Conservation (phyloP, 2,888 invertebrate species). For the Torymus aiolomorphi region DNA sequence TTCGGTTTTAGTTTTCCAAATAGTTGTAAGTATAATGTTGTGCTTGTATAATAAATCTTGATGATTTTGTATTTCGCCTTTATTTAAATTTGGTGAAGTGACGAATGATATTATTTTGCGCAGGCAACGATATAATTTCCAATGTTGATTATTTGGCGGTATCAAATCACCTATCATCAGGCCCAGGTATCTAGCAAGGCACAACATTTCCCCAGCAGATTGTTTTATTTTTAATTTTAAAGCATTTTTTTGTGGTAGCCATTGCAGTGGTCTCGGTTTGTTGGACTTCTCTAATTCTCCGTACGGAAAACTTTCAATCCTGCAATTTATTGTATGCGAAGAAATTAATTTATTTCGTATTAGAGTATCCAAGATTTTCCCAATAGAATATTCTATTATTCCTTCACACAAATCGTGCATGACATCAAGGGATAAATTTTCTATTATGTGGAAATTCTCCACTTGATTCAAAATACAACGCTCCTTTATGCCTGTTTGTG, state of each 20-base stretch:
- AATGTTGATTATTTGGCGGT: too few relatives aligned
- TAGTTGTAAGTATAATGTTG: too few relatives aligned
- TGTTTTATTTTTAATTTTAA: conserved; percentile 37
- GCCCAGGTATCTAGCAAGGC: too few relatives aligned
- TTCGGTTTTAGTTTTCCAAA: too few relatives aligned
- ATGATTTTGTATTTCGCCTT: too few relatives aligned
- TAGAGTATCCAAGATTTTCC: conserved; percentile 26
- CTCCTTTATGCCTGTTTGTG: conserved; percentile 48
- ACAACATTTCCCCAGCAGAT: too few relatives aligned
- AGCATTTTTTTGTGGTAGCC: neutral
- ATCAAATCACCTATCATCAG: too few relatives aligned
- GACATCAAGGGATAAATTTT: conserved; percentile 49
- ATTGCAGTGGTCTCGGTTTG: conserved; percentile 34
- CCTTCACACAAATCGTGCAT: conserved; percentile 46
- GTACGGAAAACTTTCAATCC: conserved; percentile 40
- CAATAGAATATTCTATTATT: conserved; percentile 26
- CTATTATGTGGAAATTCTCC: conserved; percentile 49
- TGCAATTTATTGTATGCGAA: conserved; percentile 27
- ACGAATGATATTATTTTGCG: too few relatives aligned
- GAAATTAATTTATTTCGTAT: conserved; percentile 35
- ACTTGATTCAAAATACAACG: conserved; percentile 48
- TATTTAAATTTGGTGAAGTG: too few relatives aligned
- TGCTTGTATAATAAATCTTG: too few relatives aligned
- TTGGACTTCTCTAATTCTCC: conserved; percentile 22
- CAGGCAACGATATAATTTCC: too few relatives aligned